Conservation (phyloP, 2,797 vertebrate genomes). For the Bradypus variegatus region DNA sequence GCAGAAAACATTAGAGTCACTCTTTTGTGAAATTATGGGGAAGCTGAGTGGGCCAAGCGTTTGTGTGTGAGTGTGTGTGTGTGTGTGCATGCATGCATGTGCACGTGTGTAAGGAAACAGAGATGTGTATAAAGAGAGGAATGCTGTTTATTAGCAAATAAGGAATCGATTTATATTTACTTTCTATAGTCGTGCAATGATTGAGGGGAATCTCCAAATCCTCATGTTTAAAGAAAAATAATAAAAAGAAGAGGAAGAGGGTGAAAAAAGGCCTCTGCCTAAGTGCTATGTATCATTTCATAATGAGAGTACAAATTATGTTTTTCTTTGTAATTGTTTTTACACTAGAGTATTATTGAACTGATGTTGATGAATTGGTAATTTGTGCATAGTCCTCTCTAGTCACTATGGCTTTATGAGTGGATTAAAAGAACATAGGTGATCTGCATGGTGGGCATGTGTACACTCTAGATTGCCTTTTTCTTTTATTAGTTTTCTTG, state of each 20-base stretch:
- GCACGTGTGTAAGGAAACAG: neutral
- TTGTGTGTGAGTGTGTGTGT: neutral
- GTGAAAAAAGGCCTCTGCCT: neutral
- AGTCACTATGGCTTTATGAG: neutral
- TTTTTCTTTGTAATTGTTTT: neutral
- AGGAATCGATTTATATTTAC: constrained; percentile 21
- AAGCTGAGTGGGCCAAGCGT: constrained; percentile 27
- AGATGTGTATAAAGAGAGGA: neutral
- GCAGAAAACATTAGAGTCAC: constrained; percentile 66
- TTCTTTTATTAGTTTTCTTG: neutral
- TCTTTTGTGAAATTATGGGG: constrained; percentile 63
- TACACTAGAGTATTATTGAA: neutral
- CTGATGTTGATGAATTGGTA: neutral
- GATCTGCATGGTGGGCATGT: neutral
- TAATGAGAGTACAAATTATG: neutral
- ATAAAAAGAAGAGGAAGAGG: neutral
- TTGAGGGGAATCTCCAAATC: neutral
- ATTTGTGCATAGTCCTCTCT: neutral
- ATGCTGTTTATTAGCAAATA: neutral
- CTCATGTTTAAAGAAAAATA: neutral
- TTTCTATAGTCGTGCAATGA: neutral
- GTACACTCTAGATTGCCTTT: neutral
- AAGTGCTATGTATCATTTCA: neutral
- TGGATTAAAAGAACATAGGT: neutral
- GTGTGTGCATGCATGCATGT: neutral